Evolutionary conservation across 2,888 invertebrate genomes (phyloP), one percentile per base, ranked within the genome.

Genomic region (Cremastinae sp.): DNA sequence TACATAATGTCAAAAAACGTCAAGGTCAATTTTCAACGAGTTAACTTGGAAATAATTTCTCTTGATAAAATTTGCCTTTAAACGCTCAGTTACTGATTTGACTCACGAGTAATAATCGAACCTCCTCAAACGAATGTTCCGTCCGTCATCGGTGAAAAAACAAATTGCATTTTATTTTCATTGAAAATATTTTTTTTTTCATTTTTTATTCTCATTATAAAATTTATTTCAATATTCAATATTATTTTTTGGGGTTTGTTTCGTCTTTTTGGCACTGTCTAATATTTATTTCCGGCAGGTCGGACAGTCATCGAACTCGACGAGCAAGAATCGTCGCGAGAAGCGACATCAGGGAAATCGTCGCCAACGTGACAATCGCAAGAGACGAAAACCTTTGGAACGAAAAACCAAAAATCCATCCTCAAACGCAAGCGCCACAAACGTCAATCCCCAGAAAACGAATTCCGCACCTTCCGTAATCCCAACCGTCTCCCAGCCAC

Each of bases 321-420:
- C 80, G 78, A 76, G 74, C 51, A 82, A 82, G 78, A 81, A 22
- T 68, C 81, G 79, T 78, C 79, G 75, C 71, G 83, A 84, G 69
- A 84, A 83, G 53, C 78, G 79, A 59, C 78, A 80, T 20, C 82
- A 78, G 55, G 71, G 79, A 61, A 81, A 82, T 64, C 83, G 81
- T 53, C 73, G 68, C 8, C 81, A 78, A 49, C 79, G 78, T 22
- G 83, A 83, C 28, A 76, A 74, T 35, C 62, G 79, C 64, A 82
- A 82, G 74, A 75, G 80, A 65, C 83, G 81, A 56, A 85, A 81
- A 71, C 80, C 83, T 70, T 58, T 83, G 62, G 74, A 82, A 18
- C 81, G 80, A 37, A 79, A 79, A 55, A 55, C n/a, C 7, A 62
- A 68, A 28, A 78, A 82, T 65, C 35, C 49, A 12, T 22, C 58